Evolutionary conservation across 2,888 invertebrate species (phyloP).

Genomic region (Sminthurinus aureus): DNA sequence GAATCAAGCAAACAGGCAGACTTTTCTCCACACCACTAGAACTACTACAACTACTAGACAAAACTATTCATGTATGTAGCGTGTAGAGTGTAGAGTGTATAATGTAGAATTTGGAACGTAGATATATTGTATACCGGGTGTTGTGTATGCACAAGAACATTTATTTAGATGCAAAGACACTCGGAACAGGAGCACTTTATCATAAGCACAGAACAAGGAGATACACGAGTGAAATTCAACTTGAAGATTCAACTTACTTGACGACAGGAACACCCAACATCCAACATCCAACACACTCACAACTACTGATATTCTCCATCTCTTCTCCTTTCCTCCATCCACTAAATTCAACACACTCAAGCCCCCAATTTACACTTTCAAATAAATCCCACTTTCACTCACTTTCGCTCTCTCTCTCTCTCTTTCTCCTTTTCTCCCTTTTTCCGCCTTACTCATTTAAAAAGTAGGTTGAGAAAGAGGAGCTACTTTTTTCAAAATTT

Average conservation of each 20-base stretch:
- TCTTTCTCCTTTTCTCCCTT: not conserved
- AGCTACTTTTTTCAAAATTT: too few species aligned
- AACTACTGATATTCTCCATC: not conserved
- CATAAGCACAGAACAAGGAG: not conserved
- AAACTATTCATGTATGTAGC: too few species aligned
- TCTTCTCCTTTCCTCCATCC: not conserved
- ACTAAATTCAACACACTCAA: not conserved
- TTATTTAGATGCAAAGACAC: not conserved
- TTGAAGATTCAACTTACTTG: constrained; percentile 10
- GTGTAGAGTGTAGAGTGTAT: too few species aligned
- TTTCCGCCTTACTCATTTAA: too few species aligned
- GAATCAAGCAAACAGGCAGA: not conserved
- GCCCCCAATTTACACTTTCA: not conserved
- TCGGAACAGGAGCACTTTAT: constrained; percentile 14
- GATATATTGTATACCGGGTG: not conserved
- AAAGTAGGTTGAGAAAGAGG: too few species aligned
- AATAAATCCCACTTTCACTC: not conserved
- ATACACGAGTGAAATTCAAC: constrained; percentile 11
- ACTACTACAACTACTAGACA: not conserved
- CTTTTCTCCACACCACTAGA: not conserved
- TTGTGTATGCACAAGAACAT: not conserved
- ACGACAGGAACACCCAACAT: constrained; percentile 20
- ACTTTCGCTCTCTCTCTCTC: not conserved
- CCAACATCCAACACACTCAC: too few species aligned
- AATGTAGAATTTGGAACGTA: not conserved